A percentile compares a stretch with the other conserved stretches of the same genome.
phyloP scores from a whole-genome alignment of 1,140 invertebrate species.

The Epicauta chinensis region DNA sequence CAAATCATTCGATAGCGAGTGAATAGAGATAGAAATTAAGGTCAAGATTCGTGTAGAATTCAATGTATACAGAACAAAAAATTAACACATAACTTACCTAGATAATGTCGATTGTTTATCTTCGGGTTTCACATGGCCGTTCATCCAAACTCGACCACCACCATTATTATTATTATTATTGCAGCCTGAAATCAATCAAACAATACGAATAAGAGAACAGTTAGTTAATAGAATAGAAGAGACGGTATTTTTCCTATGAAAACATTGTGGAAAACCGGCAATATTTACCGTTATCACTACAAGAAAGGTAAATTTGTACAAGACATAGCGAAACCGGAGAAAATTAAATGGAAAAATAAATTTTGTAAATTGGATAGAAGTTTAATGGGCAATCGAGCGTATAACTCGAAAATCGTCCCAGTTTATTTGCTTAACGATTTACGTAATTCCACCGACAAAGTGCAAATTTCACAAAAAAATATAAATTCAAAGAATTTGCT shows the following conservation, averaged over 20 bases:
- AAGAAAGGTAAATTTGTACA: no score
- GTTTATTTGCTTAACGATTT: no score
- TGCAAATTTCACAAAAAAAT: no score
- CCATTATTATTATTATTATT: conserved; percentile 39
- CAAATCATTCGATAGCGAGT: no score
- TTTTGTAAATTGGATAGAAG: no score
- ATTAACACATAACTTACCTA: conserved; percentile 30
- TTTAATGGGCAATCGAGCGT: no score
- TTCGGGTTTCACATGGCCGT: conserved; percentile 42
- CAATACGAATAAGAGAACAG: neutral
- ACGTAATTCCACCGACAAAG: no score
- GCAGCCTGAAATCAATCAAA: conserved; percentile 23
- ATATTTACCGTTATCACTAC: neutral
- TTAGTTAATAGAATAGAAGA: neutral
- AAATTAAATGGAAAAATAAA: no score
- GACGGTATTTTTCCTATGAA: neutral
- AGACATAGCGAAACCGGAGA: no score
- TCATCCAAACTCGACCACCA: conserved; percentile 41
- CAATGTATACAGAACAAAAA: neutral
- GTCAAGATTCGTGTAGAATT: neutral
- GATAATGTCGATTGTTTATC: conserved; percentile 44
- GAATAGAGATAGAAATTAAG: no score
- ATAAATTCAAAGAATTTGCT: no score
- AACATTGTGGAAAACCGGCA: neutral
- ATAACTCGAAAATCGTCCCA: no score